These are phyloP conservation scores for Rugalucina vietnamica DNA, from an alignment of 2,888 invertebrate genomes.

Conservation along the genomic window DNA sequence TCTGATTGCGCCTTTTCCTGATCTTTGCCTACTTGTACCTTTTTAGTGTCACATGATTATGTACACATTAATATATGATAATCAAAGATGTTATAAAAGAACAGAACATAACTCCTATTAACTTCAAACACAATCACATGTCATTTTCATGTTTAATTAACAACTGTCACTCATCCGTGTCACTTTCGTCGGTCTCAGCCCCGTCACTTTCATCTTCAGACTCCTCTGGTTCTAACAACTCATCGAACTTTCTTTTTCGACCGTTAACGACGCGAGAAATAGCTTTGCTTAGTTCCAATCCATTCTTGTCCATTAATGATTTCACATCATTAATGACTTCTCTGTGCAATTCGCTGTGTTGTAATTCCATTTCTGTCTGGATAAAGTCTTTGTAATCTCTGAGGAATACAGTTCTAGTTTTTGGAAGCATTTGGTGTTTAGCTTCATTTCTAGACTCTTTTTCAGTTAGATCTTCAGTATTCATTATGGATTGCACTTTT, in stretches of 20 bases:
- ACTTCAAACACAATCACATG: neutral
- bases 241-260: neutral
- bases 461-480: neutral
- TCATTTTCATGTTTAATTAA: neutral
- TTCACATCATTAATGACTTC: neutral
- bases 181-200: neutral
- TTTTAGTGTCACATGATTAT: too few species aligned
- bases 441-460: neutral
- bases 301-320: neutral
- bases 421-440: neutral
- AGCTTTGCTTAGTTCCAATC: neutral
- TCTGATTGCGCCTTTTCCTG: too few species aligned
- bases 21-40: too few species aligned
- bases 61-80: too few species aligned
- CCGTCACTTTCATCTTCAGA: neutral
- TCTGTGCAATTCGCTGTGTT: neutral
- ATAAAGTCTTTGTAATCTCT: neutral
- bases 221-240: neutral
- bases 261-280: neutral
- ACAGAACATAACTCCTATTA: too few species aligned
- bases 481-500: neutral
- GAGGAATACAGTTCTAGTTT: neutral
- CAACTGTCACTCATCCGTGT: neutral
- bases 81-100: too few species aligned
- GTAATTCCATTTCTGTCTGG: neutral